Percentiles rank a stretch among this genome's conserved stretches.
Conservation (phyloP, 2,888 invertebrate species). For the Allolobophora icterica region DNA sequence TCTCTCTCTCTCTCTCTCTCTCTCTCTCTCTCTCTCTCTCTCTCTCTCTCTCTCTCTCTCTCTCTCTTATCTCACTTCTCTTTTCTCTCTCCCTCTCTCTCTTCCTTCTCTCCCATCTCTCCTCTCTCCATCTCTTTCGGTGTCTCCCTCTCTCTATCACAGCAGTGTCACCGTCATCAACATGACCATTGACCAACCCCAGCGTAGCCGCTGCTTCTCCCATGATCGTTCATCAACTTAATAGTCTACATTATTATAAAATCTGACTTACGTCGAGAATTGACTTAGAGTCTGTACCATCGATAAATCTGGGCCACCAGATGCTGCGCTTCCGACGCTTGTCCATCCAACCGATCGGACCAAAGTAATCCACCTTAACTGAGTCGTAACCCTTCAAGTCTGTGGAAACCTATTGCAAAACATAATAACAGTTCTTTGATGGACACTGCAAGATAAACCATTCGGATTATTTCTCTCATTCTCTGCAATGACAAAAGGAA, state of each 20-base stretch:
- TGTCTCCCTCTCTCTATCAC: too few species aligned
- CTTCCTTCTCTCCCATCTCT: too few species aligned
- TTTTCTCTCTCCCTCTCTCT: too few species aligned
- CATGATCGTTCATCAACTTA: too few species aligned
- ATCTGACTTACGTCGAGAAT: neutral
- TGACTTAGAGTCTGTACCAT: neutral
- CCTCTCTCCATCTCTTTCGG: too few species aligned
- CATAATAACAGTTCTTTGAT: neutral
- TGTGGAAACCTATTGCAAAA: neutral
- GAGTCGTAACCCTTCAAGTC: constrained; percentile 20
- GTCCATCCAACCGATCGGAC: neutral
- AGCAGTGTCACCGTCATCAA: too few species aligned
- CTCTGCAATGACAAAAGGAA: neutral
- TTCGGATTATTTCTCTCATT: neutral
- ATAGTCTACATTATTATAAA: neutral
- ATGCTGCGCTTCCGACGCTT: neutral
- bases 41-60: too few species aligned
- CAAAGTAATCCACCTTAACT: neutral
- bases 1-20: too few species aligned
- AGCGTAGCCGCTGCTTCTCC: too few species aligned
- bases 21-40: too few species aligned
- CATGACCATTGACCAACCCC: too few species aligned
- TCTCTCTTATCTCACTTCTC: too few species aligned
- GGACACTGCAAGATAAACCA: neutral
- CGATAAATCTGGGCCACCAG: neutral